Evolutionary conservation across 2,797 vertebrate species (phyloP).

Genomic region (Rhyacichthys aspro): DNA sequence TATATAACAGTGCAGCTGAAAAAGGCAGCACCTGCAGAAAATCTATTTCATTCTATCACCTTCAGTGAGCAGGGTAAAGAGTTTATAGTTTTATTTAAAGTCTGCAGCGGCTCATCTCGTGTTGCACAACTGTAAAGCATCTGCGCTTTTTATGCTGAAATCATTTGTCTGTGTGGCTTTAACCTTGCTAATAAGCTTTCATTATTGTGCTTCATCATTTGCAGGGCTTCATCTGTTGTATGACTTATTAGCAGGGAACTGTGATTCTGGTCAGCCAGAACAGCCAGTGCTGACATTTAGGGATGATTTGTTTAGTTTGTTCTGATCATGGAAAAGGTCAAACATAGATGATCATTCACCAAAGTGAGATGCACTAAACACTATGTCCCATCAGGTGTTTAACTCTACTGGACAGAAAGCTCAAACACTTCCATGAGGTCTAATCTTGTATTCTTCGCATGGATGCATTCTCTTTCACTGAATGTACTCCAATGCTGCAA

Average conservation of each 20-base stretch:
- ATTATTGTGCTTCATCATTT: not conserved
- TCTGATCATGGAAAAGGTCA: conserved; percentile 61
- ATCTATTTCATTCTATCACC: not conserved
- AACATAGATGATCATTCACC: conserved; percentile 44
- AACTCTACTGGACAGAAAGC: conserved; percentile 40
- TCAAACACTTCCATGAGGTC: conserved; percentile 46
- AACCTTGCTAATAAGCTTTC: conserved; percentile 13
- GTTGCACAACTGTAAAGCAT: not conserved
- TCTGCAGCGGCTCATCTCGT: conserved; percentile 5
- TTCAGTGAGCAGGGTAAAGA: not conserved
- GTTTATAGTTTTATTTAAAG: not conserved
- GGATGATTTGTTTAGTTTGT: conserved; percentile 59
- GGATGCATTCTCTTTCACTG: conserved; percentile 1
- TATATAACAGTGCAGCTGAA: conserved; percentile 12
- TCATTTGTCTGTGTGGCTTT: conserved; percentile 6
- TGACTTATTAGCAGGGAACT: conserved; percentile 44
- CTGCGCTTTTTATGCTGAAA: conserved; percentile 15
- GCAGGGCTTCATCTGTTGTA: conserved; percentile 41
- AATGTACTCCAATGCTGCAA: conserved; percentile 25
- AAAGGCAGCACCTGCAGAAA: conserved; percentile 33
- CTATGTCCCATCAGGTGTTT: conserved; percentile 58
- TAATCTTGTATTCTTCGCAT: conserved; percentile 31
- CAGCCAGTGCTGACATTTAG: conserved; percentile 50
- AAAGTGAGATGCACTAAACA: conserved; percentile 43
- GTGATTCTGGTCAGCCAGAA: conserved; percentile 46